Percentiles rank a stretch among this genome's conserved stretches.
Evolutionary conservation across 2,888 invertebrate species (phyloP).

Genomic region (Drosophila macrospina): DNA sequence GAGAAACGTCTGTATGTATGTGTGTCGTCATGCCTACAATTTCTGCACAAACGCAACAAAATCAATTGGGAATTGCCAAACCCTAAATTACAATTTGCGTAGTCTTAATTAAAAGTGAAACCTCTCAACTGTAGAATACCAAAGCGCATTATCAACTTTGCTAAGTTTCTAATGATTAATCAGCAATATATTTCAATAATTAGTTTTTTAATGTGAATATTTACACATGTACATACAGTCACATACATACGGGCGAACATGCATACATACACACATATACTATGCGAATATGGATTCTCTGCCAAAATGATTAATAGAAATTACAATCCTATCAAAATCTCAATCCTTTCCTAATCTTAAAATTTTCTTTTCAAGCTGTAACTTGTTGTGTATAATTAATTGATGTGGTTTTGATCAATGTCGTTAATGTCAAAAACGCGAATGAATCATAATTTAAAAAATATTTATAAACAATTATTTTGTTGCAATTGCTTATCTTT

Average conservation of each 20-base stretch:
- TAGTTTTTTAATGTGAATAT: conserved; percentile 15
- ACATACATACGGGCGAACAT: not conserved
- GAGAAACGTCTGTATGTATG: conserved; percentile 10
- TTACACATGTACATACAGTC: conserved; percentile 4
- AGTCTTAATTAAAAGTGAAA: conserved; percentile 12
- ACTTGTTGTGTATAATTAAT: conserved; percentile 32
- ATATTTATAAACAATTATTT: conserved; percentile 42
- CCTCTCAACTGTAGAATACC: not conserved
- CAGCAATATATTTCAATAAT: conserved; percentile 9
- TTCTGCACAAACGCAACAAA: conserved; percentile 40
- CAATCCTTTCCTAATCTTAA: conserved; percentile 8
- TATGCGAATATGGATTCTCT: conserved; percentile 18
- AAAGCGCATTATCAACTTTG: not conserved
- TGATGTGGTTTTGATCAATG: conserved; percentile 45
- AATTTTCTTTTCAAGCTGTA: conserved; percentile 43
- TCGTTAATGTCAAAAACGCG: conserved; percentile 36
- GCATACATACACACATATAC: conserved; percentile 8
- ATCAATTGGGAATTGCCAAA: conserved; percentile 47
- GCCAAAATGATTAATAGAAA: conserved; percentile 3
- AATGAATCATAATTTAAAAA: conserved; percentile 29
- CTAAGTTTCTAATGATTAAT: conserved; percentile 19
- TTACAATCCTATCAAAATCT: conserved; percentile 16
- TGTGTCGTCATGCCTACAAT: conserved; percentile 16
- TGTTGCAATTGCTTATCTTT: conserved; percentile 50
- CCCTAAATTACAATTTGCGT: conserved; percentile 11